Conservation (phyloP, 2,797 vertebrate species). For the Acanthopagrus latus region DNA sequence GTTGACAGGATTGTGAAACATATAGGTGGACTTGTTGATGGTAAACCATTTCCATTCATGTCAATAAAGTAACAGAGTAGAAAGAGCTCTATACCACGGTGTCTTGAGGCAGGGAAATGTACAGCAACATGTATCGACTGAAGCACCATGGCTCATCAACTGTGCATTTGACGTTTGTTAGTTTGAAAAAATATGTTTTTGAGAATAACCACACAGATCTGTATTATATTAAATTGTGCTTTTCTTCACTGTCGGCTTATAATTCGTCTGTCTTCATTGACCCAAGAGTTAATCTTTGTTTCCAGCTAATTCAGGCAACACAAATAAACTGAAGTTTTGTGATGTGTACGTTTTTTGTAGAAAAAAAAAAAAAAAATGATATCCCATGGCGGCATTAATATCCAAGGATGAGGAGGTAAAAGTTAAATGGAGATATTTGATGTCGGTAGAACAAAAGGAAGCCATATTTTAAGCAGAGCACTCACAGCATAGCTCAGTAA, state of each 20-base stretch:
- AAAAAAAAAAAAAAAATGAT: background rate
- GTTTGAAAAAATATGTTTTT: background rate
- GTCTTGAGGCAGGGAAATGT: background rate
- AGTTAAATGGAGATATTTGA: background rate
- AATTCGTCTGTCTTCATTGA: background rate
- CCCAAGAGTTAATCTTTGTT: slow-evolving; percentile 3
- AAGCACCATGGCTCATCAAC: background rate
- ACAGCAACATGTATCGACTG: background rate
- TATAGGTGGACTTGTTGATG: background rate
- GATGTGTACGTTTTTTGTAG: background rate
- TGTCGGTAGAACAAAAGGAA: background rate
- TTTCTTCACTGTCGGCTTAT: too few species aligned
- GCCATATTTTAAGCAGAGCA: background rate
- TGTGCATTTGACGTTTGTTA: background rate
- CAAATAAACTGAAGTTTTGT: background rate
- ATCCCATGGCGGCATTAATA: background rate
- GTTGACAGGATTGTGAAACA: background rate
- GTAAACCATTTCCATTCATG: background rate
- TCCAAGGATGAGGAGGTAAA: background rate
- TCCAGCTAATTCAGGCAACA: background rate
- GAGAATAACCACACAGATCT: background rate
- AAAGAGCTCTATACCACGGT: background rate
- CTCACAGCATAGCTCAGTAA: background rate
- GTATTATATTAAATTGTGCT: background rate
- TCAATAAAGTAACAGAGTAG: slow-evolving; percentile 2